These are phyloP conservation scores for Tragopan temminckii DNA, from an alignment of 2,797 vertebrate genomes.

Conservation along the genomic window DNA sequence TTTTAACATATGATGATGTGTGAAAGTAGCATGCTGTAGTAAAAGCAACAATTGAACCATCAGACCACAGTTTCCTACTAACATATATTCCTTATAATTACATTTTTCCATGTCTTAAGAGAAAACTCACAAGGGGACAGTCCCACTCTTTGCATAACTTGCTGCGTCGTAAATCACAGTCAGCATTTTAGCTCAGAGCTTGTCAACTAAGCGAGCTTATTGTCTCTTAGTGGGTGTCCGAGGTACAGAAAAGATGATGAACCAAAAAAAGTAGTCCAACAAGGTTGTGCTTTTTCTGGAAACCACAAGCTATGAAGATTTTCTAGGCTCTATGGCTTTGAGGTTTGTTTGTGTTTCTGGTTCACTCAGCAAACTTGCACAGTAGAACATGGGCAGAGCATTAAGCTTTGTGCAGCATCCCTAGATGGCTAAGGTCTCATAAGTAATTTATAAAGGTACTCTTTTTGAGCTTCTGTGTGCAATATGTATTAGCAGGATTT, in stretches of 20 bases:
- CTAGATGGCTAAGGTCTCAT: not conserved
- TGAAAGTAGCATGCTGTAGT: not conserved
- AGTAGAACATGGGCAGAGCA: not conserved
- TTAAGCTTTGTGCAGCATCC: not conserved
- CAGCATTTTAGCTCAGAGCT: not conserved
- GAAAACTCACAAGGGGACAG: constrained; percentile 23
- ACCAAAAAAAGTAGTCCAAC: not conserved
- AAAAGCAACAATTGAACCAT: not conserved
- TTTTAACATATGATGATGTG: constrained; percentile 5
- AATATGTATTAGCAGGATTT: not conserved
- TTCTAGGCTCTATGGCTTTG: not conserved
- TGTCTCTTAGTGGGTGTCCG: not conserved
- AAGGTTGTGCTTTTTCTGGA: not conserved
- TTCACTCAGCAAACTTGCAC: not conserved
- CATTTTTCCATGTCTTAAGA: constrained; percentile 31
- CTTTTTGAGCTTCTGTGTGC: not conserved
- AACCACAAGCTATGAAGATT: not conserved
- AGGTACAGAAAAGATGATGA: not conserved
- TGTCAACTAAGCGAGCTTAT: not conserved
- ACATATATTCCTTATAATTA: not conserved
- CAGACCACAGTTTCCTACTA: not conserved
- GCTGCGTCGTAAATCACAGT: constrained; percentile 55
- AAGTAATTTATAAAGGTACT: not conserved
- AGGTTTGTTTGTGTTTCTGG: constrained; percentile 14
- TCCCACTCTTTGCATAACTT: not conserved